A percentile compares a stretch with the other conserved stretches of the same genome.
phyloP scores from a whole-genome alignment of 2,797 vertebrate genomes.

The Phalloptychus januarius region DNA sequence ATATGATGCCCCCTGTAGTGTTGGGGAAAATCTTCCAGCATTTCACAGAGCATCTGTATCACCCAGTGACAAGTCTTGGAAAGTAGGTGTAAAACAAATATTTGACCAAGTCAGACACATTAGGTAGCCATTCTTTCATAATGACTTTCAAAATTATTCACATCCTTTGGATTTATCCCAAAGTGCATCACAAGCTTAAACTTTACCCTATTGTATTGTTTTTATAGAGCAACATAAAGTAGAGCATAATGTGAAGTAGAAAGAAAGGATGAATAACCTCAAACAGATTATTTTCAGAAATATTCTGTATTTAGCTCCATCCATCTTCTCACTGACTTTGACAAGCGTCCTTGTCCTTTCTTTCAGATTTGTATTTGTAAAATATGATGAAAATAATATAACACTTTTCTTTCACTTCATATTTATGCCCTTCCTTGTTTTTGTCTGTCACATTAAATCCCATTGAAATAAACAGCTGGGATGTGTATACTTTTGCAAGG shows the following conservation, averaged over 20 bases:
- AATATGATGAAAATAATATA: not conserved
- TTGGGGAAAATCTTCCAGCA: slow-evolving; percentile 4
- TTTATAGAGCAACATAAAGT: not conserved
- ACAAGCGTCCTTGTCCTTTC: not conserved
- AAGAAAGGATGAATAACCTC: not conserved
- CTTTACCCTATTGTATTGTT: not conserved
- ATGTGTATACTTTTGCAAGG: not conserved
- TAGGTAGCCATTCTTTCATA: slow-evolving; percentile 11
- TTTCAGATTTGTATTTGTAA: not conserved
- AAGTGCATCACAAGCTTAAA: not conserved
- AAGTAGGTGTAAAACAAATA: slow-evolving; percentile 21
- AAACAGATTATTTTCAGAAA: not conserved
- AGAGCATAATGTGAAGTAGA: not conserved
- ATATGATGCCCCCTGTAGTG: slow-evolving; percentile 6
- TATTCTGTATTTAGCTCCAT: not conserved
- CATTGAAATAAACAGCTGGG: not conserved
- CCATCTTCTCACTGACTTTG: not conserved
- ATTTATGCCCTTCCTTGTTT: not conserved
- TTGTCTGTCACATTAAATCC: not conserved
- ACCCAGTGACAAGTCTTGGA: slow-evolving; percentile 7
- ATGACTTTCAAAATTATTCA: slow-evolving; percentile 13
- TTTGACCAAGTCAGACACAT: slow-evolving; percentile 29
- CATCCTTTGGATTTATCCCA: not conserved
- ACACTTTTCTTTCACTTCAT: not conserved
- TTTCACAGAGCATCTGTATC: slow-evolving; percentile 10